These are phyloP conservation scores for Poecilobothrus nobilitatus DNA, from an alignment of 2,888 invertebrate genomes.

Conservation along the genomic window DNA sequence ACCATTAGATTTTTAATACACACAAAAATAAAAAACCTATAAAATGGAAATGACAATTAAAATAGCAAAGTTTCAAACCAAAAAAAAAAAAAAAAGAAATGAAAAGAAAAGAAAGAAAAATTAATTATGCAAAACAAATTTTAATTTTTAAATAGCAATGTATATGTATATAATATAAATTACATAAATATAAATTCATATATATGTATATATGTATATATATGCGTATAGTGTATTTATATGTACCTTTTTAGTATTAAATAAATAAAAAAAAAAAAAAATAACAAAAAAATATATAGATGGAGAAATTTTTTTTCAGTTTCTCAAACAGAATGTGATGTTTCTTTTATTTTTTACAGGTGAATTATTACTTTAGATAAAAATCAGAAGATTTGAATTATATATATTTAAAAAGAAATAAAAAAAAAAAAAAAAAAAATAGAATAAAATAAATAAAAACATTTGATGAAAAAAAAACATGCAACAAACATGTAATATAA, in stretches of 20 bases:
- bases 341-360: constrained; percentile 21
- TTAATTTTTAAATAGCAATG: neutral
- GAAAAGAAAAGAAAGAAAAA: constrained; percentile 4
- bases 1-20: too few relatives aligned
- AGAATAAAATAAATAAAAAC: neutral
- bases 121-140: constrained; percentile 8
- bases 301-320: constrained; percentile 16
- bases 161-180: too few relatives aligned
- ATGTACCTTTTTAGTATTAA: constrained; percentile 11
- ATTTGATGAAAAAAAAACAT: neutral
- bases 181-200: neutral
- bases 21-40: too few relatives aligned
- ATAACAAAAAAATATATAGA: constrained; percentile 16
- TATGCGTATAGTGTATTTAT: constrained; percentile 11
- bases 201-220: neutral
- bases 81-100: constrained; percentile 12
- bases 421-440: neutral
- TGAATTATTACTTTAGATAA: neutral
- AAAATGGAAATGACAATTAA: too few relatives aligned
- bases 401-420: too few relatives aligned
- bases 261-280: constrained; percentile 11
- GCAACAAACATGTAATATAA: neutral
- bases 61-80: too few relatives aligned
- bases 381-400: too few relatives aligned
- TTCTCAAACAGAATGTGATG: constrained; percentile 23